phyloP scores from a whole-genome alignment of 2,888 invertebrate genomes.

The Oegoconia quadripuncta region DNA sequence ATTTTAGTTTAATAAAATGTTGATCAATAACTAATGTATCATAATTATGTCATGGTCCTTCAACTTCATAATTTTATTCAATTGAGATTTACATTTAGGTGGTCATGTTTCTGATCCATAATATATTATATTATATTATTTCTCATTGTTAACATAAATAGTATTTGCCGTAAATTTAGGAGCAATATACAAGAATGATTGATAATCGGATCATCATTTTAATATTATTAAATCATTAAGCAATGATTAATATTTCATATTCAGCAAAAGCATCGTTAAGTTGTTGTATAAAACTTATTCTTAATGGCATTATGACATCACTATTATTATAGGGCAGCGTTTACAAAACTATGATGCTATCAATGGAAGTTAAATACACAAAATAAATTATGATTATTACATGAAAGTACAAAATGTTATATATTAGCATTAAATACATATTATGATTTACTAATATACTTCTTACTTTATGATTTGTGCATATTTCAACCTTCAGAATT shows the following conservation, averaged over 20 bases:
- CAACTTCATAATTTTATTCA: slow-evolving; percentile 55
- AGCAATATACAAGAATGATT: no score
- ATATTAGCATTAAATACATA: slow-evolving; percentile 7
- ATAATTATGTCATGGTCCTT: slow-evolving; percentile 62
- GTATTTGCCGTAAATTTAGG: no score
- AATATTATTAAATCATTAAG: no score
- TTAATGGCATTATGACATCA: no score
- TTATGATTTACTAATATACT: slow-evolving; percentile 22
- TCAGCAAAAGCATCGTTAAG: slow-evolving; percentile 16
- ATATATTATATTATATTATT: background rate
- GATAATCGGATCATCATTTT: no score
- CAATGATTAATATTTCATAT: background rate
- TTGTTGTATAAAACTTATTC: slow-evolving; percentile 3
- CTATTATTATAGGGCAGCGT: no score
- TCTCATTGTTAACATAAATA: no score
- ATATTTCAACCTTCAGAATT: slow-evolving; percentile 51
- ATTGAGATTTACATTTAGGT: slow-evolving; percentile 36
- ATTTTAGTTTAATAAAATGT: slow-evolving; percentile 66
- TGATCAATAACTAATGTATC: slow-evolving; percentile 60
- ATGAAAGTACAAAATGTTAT: background rate
- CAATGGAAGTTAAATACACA: background rate
- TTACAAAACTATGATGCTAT: background rate
- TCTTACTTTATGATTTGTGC: slow-evolving; percentile 57
- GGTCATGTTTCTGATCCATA: background rate
- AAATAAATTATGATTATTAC: background rate